Evolutionary conservation across 2,888 invertebrate species (phyloP).

Genomic region (Caenorhabditis panamensis): DNA sequence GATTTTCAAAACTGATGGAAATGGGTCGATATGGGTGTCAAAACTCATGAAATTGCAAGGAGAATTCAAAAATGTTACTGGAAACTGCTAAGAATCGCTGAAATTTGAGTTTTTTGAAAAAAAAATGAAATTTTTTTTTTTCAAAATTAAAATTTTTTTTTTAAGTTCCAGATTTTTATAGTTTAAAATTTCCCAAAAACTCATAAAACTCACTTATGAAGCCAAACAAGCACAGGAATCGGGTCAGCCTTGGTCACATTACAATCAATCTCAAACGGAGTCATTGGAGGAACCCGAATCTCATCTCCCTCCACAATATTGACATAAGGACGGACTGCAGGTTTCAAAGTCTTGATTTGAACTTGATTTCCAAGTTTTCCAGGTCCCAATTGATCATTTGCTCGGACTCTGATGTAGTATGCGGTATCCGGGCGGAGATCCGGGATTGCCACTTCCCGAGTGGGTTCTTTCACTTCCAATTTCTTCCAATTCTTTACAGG

Average conservation of each 20-base stretch:
- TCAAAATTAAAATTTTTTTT: too few species aligned
- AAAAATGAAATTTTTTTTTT: too few species aligned
- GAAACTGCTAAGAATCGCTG: too few species aligned
- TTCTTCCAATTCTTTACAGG: conserved; percentile 79
- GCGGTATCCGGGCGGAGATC: conserved; percentile 77
- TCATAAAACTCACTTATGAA: conserved; percentile 70
- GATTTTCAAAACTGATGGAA: too few species aligned
- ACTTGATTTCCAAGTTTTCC: conserved; percentile 78
- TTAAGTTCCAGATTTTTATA: too few species aligned
- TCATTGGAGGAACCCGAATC: conserved; percentile 74
- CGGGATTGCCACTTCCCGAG: conserved; percentile 70
- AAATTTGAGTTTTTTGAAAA: not conserved
- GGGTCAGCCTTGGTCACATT: conserved; percentile 80
- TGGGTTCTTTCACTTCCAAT: conserved; percentile 75
- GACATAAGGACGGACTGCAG: conserved; percentile 78
- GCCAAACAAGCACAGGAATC: conserved; percentile 75
- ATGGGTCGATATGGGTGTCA: too few species aligned
- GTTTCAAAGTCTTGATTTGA: conserved; percentile 75
- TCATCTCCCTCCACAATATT: conserved; percentile 79
- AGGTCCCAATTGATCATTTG: conserved; percentile 78
- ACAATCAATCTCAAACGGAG: conserved; percentile 76
- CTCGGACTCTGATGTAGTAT: conserved; percentile 78
- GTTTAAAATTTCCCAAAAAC: not conserved
- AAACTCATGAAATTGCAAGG: too few species aligned
- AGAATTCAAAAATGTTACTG: too few species aligned